Evolutionary conservation across 1,140 invertebrate genomes (phyloP).

Genomic region (Listronotus oregonensis): DNA sequence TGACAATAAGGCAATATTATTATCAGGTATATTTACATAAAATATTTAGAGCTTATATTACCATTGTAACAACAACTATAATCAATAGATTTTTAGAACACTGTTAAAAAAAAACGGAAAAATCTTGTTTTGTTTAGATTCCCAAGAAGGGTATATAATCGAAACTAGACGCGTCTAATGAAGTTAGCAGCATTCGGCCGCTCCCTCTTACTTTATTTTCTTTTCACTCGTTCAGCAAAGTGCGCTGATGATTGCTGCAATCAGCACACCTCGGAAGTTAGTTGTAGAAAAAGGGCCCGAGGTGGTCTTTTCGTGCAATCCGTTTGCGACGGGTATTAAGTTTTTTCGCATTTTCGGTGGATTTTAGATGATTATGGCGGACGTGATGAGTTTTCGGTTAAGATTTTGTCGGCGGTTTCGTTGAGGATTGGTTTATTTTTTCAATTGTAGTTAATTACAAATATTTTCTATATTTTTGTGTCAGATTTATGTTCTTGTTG

Average conservation of each 20-base stretch:
- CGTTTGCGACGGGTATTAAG: slow-evolving; percentile 19
- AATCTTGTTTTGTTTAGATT: no score
- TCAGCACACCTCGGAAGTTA: slow-evolving; percentile 31
- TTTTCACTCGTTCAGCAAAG: slow-evolving; percentile 28
- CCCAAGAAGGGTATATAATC: neutral
- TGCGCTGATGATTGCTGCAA: slow-evolving; percentile 26
- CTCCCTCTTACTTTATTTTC: slow-evolving; percentile 19
- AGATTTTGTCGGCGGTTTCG: neutral
- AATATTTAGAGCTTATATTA: no score
- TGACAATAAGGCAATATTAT: no score
- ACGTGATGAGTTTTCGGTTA: slow-evolving; percentile 19
- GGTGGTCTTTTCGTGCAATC: slow-evolving; percentile 26
- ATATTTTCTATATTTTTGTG: no score
- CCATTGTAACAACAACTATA: no score
- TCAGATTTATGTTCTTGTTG: no score
- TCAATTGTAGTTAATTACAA: no score
- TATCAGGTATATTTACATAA: no score
- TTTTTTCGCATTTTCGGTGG: slow-evolving; percentile 20
- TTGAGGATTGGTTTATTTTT: no score
- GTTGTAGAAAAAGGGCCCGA: slow-evolving; percentile 24
- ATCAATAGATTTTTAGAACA: no score
- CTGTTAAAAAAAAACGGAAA: no score
- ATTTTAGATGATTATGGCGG: neutral
- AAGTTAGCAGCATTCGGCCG: slow-evolving; percentile 20
- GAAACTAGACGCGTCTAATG: slow-evolving; percentile 22